Evolutionary conservation across 2,113 vertebrate genomes (phyloP), one percentile per base, ranked within the genome.

Genomic region (Axis porcinus): DNA sequence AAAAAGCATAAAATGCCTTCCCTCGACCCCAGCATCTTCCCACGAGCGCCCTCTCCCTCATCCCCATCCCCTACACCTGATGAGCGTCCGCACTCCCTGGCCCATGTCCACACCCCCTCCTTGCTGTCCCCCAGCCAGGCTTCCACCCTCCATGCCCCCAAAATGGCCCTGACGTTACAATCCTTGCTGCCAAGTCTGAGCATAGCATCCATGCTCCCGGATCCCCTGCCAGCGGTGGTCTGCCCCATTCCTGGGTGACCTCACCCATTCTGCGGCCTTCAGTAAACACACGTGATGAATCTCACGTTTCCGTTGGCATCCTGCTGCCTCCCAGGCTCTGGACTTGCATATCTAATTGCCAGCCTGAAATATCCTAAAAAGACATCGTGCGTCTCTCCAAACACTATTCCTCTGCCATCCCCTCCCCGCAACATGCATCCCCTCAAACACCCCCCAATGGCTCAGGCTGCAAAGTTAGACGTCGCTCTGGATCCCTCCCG

Each of bases 21-120:
- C 28, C n/a, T 43, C 6, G 11, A 30, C 28, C 25, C 33, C n/a
- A 5, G 33, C 52, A 12, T 10, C 52, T 70, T 50, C 52, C 43
- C 30, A 11, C 5, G 9, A 17, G 33, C 0, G 0, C 30, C 52
- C 57, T 25, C 10, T 13, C 70, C 70, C 81, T 16, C 62, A 17
- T 0, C 3, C 79, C 10, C 19, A 4, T 14, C 64, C 57, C 21
- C 11, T 57, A 8, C 4, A 7, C 3, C 87, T 36, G 57, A 57
- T 6, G 55, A n/a, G 33, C 28, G 0, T 33, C 36, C 40, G 0
- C 33, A 15, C 33, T 12, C 57, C 54, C 57, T 1, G 2, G 16
- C 16, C 45, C 28, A 21, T 23, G 11, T 76, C 60, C 28, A 55
- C 54, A 36, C 45, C 10, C n/a, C 14, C 52, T 58, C 70, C 21